Base-by-base conservation (phyloP, 2,113 vertebrate genomes). In the Paraplagusia blochii region DNA sequence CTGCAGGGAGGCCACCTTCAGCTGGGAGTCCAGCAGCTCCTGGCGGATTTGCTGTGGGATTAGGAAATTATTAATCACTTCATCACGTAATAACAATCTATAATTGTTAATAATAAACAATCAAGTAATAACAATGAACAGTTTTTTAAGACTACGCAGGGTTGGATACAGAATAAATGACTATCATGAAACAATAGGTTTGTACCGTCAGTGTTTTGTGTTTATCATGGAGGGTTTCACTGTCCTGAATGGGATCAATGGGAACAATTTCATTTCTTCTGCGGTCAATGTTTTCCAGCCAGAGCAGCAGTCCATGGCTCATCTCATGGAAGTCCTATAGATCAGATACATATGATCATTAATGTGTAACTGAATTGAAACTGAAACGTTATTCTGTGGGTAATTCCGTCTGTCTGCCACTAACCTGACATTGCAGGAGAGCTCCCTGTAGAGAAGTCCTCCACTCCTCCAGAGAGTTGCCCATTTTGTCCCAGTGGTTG, bases 281-380 rank as follows among this genome's bases (percentile, higher is more conserved):
- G 53, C 97, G 93, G 84, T 99, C 97, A 7, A 99, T 98, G 69
- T 99, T 99, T 81, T 99, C 97, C 77, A 99, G 72, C 95, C 97
- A 96, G 36, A 99, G 92, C 55, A 99, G 91, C 53, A 99, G 88
- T 34, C 93, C 90, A 0, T 99, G 96, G 74, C 96, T 96, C 93
- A 95, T 93, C 89, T 99, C 97, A 55, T 99, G 97, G 86, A 99
- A 99, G 74, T 96, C 96, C 97, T 99, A 47, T 2, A 69, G 65
- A 36, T 53, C 46, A 46, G 19, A 53, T 4, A 11, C 6, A 39
- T 22, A 4, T 14, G 49, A 40, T 49, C 9, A 62, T 8, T 45
- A 0, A 65, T 29, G 15, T 44, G 7, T 0, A n/a, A n/a, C n/a
- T n/a, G n/a, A n/a, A n/a, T n/a, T n/a, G n/a, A n/a, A n/a, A n/a